These are phyloP conservation scores for Nycticebus coucang DNA, from an alignment of 2,113 vertebrate genomes.

Conservation along the genomic window DNA sequence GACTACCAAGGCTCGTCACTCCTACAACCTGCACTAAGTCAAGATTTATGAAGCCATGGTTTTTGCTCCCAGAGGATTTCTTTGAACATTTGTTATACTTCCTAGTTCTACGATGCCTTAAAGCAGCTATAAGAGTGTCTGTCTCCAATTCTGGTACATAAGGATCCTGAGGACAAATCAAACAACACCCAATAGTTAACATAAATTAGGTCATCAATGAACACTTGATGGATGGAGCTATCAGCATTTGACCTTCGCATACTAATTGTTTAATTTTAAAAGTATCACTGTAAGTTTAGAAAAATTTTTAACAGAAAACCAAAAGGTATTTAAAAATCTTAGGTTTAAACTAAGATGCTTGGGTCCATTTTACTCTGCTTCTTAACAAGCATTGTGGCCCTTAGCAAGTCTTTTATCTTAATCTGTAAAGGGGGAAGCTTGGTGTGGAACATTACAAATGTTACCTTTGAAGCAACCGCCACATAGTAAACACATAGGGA, in stretches of 20 bases:
- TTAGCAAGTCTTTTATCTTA: background rate
- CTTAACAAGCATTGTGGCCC: background rate
- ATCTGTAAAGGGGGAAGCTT: background rate
- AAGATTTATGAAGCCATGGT: background rate
- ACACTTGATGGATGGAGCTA: background rate
- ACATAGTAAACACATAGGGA: background rate
- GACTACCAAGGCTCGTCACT: background rate
- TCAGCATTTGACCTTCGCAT: constrained; percentile 6
- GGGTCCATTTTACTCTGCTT: background rate
- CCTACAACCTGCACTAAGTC: background rate
- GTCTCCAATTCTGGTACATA: background rate
- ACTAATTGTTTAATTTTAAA: constrained; percentile 5
- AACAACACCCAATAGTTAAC: constrained; percentile 15
- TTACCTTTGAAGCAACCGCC: background rate
- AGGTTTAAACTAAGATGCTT: background rate
- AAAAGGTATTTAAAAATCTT: background rate
- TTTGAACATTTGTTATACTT: background rate
- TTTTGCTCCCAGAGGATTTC: background rate
- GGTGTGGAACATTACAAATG: background rate
- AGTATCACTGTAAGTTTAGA: constrained; percentile 16
- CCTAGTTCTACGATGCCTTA: background rate
- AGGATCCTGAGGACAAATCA: constrained; percentile 1
- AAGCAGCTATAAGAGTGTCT: background rate
- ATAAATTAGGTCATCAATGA: constrained; percentile 47
- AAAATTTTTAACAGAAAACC: constrained; percentile 17